Base-by-base conservation (phyloP, 2,113 vertebrate species). In the Oncorhynchus nerka region DNA sequence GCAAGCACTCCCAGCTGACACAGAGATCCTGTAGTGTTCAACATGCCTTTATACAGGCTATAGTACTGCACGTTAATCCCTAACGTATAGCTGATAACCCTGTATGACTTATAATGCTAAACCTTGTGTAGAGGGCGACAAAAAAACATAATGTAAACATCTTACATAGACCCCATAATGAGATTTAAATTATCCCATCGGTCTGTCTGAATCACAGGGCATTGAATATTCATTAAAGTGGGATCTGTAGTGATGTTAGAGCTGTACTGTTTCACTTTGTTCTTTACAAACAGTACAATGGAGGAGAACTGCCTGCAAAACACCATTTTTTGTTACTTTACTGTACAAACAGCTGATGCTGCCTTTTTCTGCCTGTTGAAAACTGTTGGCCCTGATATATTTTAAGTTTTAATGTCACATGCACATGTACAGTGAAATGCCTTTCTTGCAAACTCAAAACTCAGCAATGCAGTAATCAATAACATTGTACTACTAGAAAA, bases 1-100 rank as follows among this genome's bases (percentile, higher is more conserved):
- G 79, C 5, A 16, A 86, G 81, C 79, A 71, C 67, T 72, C 62
- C 65, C 71, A 61, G 76, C 75, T 62, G 73, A 68, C 68, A 71
- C 49, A 13, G 68, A 72, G 81, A 85, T 12, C 39, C 39, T 85
- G 48, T 32, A 32, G 61, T 67, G 6, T 45, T 45, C 39, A 45
- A 45, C 39, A 3, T 45, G 74, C 81, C 75, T 55, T n/a, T 79
- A 69, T 75, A 5, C 51, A 55, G 65, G 70, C 81, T 88, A 85
- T 85, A 55, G 39, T 45, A 45, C 39, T 19, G 51, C 51, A 19
- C 3, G 77, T 89, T 83, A 84, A 90, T 91, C 81, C 85, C 67
- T 71, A 69, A 76, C 68, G 30, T 49, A 83, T 84, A 49, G 49
- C 4, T 13, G 74, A 67, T 70, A 73, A 30, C 68, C 34, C 45